Evolutionary conservation across 2,888 invertebrate species (phyloP).

Genomic region (Meteorus colon): DNA sequence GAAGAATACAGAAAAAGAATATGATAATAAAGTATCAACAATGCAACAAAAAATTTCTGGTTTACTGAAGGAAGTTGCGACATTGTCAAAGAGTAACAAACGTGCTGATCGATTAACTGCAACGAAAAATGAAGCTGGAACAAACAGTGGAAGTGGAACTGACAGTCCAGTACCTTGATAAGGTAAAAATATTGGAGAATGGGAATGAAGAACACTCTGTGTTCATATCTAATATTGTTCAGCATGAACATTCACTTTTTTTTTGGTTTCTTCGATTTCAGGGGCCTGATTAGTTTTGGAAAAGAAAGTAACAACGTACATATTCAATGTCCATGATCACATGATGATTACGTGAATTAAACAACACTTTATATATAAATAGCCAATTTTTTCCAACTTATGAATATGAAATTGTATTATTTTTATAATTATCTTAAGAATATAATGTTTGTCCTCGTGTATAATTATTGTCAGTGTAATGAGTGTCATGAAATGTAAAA

Average conservation of each 20-base stretch:
- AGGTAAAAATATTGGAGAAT: slow-evolving; percentile 57
- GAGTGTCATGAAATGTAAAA: background rate
- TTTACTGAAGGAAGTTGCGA: slow-evolving; percentile 89
- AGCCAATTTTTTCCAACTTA: slow-evolving; percentile 68
- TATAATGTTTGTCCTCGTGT: slow-evolving; percentile 42
- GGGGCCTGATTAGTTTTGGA: slow-evolving; percentile 59
- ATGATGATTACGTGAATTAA: background rate
- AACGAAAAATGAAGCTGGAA: slow-evolving; percentile 76
- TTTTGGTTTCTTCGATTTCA: slow-evolving; percentile 54
- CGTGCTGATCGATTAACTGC: slow-evolving; percentile 75
- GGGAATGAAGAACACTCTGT: background rate
- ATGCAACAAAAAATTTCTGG: slow-evolving; percentile 88
- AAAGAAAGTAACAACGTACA: slow-evolving; percentile 54
- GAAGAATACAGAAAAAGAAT: slow-evolving; percentile 85
- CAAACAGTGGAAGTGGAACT: slow-evolving; percentile 85
- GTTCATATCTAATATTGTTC: background rate
- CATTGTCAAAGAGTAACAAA: slow-evolving; percentile 85
- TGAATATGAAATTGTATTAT: slow-evolving; percentile 67
- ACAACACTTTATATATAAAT: slow-evolving; percentile 53
- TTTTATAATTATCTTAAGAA: slow-evolving; percentile 66
- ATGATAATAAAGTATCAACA: slow-evolving; percentile 85
- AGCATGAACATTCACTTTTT: slow-evolving; percentile 16
- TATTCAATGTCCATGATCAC: slow-evolving; percentile 45
- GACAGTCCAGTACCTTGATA: slow-evolving; percentile 81
- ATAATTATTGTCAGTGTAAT: slow-evolving; percentile 17